Conservation (phyloP, 2,888 invertebrate genomes). For the Iphiclides podalirius region DNA sequence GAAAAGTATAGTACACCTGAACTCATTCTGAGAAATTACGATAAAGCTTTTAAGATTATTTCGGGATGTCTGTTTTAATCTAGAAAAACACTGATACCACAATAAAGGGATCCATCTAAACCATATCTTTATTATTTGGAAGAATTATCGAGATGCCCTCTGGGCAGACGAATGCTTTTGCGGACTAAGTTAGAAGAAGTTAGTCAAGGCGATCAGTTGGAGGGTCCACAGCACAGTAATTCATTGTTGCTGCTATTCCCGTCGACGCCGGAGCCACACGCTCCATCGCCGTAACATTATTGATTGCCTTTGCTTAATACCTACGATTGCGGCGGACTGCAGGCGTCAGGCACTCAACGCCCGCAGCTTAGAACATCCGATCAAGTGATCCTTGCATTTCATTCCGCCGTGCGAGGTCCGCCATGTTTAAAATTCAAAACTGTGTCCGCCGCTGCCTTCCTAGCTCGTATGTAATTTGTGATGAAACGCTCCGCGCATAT, state of each 20-base stretch:
- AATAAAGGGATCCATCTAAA: no score
- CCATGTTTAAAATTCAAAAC: conserved; percentile 31
- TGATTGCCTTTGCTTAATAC: conserved; percentile 22
- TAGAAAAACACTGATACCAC: no score
- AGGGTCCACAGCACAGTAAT: conserved; percentile 11
- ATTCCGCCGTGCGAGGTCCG: conserved; percentile 22
- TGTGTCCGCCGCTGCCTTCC: conserved; percentile 13
- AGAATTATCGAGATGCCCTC: no score
- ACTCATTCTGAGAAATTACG: no score
- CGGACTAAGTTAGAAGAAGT: no score
- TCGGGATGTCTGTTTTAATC: no score
- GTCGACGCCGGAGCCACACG: conserved; percentile 13
- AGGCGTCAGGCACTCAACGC: conserved; percentile 33
- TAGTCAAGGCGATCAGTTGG: not conserved
- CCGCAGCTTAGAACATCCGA: conserved; percentile 30
- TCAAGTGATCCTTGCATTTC: conserved; percentile 32
- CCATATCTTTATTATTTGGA: no score
- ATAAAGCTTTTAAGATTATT: no score
- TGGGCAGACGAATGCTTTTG: no score
- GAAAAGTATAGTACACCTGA: no score
- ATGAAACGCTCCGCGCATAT: conserved; percentile 18
- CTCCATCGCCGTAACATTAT: conserved; percentile 20
- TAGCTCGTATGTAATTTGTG: conserved; percentile 21
- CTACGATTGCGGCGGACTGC: conserved; percentile 29
- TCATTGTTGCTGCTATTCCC: conserved; percentile 21